Base-by-base conservation (phyloP, 1,140 invertebrate species). In the Phenacoccus solenopsis region DNA sequence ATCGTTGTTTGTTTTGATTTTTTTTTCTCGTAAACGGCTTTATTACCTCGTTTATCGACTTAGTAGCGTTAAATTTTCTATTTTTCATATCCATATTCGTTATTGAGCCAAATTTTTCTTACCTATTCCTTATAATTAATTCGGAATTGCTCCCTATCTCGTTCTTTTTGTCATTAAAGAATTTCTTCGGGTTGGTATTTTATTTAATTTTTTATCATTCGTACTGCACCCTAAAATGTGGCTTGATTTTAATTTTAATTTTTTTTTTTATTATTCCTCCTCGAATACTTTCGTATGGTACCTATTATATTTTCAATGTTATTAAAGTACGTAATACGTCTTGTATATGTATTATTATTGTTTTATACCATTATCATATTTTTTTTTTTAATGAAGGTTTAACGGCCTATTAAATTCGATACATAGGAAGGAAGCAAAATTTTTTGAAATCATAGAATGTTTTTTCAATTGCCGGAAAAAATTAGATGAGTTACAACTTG, bases 31-130 rank as follows among this genome's bases (percentile, higher is more conserved):
- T n/a, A n/a, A n/a, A n/a, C 38, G 38, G 38, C 38, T 49, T 49
- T n/a, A 49, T 9, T 16, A n/a, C 38, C 38, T 10, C 16, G 5
- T 49, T 9, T 49, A 49, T 49, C 20, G 38, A 49, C 38, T 49
- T 49, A 49, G 38, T 49, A 49, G 38, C 38, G 38, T 49, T 49
- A 49, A n/a, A 49, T 49, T 49, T 49, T 49, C 38, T 49, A 49
- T 49, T 49, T 49, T 49, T 49, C 38, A 49, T 49, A 49, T 49
- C 38, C 38, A 9, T 16, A n/a, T 49, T 49, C 38, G 16, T 32
- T 32, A 32, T 49, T n/a, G 20, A 3, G 3, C 3, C 38, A n/a
- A 49, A 49, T n/a, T 49, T 49, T 49, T 49, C 38, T 3, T 49
- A n/a, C n/a, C n/a, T n/a, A n/a, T n/a, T n/a, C n/a, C n/a, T n/a